Evolutionary conservation across 2,797 vertebrate genomes (phyloP).

Genomic region (Falco biarmicus): DNA sequence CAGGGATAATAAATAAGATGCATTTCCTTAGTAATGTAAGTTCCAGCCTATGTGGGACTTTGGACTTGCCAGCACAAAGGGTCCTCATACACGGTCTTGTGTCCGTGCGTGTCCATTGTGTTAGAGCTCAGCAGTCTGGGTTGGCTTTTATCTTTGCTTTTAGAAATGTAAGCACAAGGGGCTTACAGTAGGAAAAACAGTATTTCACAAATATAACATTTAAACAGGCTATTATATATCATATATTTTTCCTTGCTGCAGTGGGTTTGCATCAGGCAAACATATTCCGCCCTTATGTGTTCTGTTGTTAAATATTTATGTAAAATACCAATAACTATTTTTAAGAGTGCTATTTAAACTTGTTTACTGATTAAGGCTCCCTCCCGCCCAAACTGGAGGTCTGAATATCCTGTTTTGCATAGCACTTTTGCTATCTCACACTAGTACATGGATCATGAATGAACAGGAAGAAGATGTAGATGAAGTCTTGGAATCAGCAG

Average conservation of each 20-base stretch:
- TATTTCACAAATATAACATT: neutral
- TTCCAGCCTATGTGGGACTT: neutral
- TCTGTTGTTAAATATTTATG: neutral
- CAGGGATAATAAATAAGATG: neutral
- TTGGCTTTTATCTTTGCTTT: neutral
- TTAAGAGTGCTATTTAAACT: neutral
- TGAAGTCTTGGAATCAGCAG: neutral
- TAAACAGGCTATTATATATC: neutral
- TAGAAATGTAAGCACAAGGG: neutral
- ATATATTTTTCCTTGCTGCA: neutral
- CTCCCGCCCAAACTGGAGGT: neutral
- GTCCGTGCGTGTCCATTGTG: neutral
- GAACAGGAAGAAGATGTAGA: neutral
- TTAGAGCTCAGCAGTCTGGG: neutral
- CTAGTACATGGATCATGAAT: neutral
- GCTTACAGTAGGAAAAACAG: neutral
- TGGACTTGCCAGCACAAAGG: neutral
- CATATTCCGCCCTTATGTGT: neutral
- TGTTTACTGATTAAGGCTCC: neutral
- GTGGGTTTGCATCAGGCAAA: neutral
- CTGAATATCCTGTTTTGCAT: neutral
- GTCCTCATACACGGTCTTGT: neutral
- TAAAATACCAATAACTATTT: neutral
- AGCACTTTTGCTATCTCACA: neutral
- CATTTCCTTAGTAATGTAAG: neutral